These are phyloP conservation scores for Lophotriccus pileatus DNA, from an alignment of 2,797 vertebrate species.

Conservation along the genomic window DNA sequence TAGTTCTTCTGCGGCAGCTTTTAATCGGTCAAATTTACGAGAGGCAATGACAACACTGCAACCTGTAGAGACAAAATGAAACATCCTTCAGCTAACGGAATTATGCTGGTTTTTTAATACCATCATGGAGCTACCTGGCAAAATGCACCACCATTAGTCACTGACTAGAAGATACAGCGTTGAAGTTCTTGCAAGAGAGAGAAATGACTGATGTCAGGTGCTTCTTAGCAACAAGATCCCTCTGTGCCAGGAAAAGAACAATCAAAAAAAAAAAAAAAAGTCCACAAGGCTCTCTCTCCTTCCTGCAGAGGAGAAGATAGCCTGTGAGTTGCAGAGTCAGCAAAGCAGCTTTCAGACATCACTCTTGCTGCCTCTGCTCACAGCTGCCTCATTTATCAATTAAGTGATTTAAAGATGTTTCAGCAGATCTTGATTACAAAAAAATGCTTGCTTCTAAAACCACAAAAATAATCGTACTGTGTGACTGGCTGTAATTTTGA, in stretches of 20 bases:
- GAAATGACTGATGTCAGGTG: not conserved
- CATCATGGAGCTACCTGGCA: not conserved
- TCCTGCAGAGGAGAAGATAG: not conserved
- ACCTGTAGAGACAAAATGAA: conserved; percentile 74
- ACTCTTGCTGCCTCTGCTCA: not conserved
- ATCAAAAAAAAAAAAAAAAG: not conserved
- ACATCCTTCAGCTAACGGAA: not conserved
- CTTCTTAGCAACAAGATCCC: conserved; percentile 15
- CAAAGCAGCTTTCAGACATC: not conserved
- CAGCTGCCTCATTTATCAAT: not conserved
- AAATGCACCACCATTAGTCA: not conserved
- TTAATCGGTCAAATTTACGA: conserved; percentile 83
- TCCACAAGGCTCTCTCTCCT: not conserved
- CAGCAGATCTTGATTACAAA: conserved; percentile 2
- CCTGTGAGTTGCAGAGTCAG: not conserved
- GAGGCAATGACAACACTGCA: conserved; percentile 93
- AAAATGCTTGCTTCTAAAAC: not conserved
- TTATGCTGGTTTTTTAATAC: not conserved
- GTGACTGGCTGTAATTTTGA: not conserved
- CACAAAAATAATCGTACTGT: not conserved
- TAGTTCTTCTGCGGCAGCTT: conserved; percentile 81
- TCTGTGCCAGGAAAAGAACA: not conserved
- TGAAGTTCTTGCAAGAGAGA: not conserved
- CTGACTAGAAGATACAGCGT: not conserved
- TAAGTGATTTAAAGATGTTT: conserved; percentile 13